Conservation (phyloP, 2,113 vertebrate genomes). For the Pachyramphus minor region DNA sequence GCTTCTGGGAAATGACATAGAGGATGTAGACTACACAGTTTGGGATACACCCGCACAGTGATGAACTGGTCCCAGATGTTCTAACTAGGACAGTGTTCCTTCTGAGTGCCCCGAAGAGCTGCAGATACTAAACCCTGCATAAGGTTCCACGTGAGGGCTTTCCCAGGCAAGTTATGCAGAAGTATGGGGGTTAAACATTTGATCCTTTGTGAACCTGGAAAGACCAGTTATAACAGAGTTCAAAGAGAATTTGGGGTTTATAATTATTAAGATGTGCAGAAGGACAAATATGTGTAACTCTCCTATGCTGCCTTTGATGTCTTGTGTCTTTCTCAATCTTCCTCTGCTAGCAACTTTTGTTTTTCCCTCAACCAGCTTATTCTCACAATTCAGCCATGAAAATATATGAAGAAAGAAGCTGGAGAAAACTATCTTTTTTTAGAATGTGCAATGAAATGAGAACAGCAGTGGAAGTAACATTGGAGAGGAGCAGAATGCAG, state of each 20-base stretch:
- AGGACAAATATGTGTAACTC: not conserved
- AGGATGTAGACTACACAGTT: too few species aligned
- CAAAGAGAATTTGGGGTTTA: not conserved
- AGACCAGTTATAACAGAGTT: not conserved
- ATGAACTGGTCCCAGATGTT: too few species aligned
- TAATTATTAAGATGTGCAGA: not conserved
- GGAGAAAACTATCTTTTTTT: not conserved
- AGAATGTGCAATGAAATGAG: not conserved
- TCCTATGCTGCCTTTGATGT: not conserved
- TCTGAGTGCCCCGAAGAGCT: not conserved
- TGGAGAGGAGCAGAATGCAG: not conserved
- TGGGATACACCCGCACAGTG: too few species aligned
- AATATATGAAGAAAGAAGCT: not conserved
- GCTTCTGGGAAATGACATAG: too few species aligned
- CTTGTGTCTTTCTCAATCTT: not conserved
- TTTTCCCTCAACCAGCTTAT: not conserved
- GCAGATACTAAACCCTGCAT: not conserved
- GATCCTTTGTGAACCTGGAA: not conserved
- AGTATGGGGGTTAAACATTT: not conserved
- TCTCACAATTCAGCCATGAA: not conserved
- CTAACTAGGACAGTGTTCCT: too few species aligned
- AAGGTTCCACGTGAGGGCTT: not conserved
- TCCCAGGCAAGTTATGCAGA: not conserved
- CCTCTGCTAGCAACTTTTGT: not conserved
- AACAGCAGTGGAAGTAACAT: not conserved